A percentile compares a stretch with the other conserved stretches of the same genome.
phyloP scores from a whole-genome alignment of 1,140 invertebrate species.

The Microplitis demolitor region DNA sequence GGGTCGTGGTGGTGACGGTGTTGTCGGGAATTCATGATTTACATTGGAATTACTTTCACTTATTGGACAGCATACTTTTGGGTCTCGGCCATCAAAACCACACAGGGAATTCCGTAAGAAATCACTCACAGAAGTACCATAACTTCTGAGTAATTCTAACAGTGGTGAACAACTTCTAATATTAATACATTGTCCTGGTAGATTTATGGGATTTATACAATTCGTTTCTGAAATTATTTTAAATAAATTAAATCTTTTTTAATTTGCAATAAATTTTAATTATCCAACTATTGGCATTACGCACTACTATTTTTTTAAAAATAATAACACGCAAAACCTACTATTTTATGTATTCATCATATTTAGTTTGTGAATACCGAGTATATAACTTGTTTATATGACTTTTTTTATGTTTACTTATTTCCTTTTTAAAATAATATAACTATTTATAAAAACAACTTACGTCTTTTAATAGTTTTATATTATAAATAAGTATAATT shows the following conservation, averaged over 20 bases:
- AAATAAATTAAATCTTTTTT: background rate
- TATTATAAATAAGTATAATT: too few species aligned
- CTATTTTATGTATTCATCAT: too few species aligned
- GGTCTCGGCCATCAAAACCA: slow-evolving; percentile 58
- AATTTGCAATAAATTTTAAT: background rate
- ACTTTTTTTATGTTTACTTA: too few species aligned
- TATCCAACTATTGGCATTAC: too few species aligned
- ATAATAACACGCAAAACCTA: too few species aligned
- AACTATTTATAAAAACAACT: too few species aligned
- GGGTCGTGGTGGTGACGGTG: background rate
- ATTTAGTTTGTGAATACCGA: too few species aligned
- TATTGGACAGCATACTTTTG: slow-evolving; percentile 63
- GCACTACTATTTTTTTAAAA: too few species aligned
- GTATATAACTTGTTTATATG: too few species aligned
- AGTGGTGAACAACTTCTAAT: slow-evolving; percentile 57
- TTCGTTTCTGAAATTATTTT: background rate
- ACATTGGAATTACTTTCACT: background rate
- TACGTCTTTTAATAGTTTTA: too few species aligned
- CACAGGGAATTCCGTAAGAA: slow-evolving; percentile 64
- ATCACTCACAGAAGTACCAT: slow-evolving; percentile 37
- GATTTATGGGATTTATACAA: slow-evolving; percentile 47
- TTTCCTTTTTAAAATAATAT: too few species aligned
- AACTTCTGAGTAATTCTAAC: slow-evolving; percentile 47
- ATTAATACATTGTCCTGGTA: slow-evolving; percentile 56
- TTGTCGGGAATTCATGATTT: background rate